Evolutionary conservation across 2,113 vertebrate species (phyloP).

Genomic region (Plecotus auritus): DNA sequence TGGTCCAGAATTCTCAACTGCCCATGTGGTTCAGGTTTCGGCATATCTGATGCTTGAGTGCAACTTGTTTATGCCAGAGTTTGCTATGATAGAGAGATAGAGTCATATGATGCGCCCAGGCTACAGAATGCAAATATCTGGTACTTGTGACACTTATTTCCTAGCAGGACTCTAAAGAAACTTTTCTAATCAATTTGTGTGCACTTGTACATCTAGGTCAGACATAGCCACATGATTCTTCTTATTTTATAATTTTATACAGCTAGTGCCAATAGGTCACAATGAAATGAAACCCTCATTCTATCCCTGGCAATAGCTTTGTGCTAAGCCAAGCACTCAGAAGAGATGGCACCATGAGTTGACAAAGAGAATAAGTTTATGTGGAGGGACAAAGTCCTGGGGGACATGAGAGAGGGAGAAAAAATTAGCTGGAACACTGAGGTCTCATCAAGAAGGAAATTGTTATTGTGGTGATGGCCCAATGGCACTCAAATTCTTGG

Average conservation of each 20-base stretch:
- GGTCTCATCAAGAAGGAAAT: not conserved
- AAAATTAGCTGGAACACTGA: not conserved
- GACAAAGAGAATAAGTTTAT: not conserved
- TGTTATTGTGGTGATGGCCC: not conserved
- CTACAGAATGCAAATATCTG: not conserved
- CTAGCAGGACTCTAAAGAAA: not conserved
- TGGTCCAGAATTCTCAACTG: not conserved
- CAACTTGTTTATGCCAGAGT: not conserved
- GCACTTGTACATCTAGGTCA: not conserved
- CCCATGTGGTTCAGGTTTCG: not conserved
- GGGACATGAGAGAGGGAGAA: not conserved
- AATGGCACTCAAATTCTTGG: not conserved
- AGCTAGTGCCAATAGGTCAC: not conserved
- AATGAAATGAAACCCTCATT: not conserved
- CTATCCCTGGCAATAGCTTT: not conserved
- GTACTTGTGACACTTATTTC: not conserved
- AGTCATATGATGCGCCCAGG: not conserved
- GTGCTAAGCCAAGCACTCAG: not conserved
- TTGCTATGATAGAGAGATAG: not conserved
- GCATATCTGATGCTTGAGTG: not conserved
- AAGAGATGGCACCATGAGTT: not conserved
- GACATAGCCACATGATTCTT: not conserved
- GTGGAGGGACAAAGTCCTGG: not conserved
- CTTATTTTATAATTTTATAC: not conserved
- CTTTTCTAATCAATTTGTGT: not conserved